These are phyloP conservation scores for Pardalotus punctatus DNA, from an alignment of 2,113 vertebrate genomes.

Conservation along the genomic window DNA sequence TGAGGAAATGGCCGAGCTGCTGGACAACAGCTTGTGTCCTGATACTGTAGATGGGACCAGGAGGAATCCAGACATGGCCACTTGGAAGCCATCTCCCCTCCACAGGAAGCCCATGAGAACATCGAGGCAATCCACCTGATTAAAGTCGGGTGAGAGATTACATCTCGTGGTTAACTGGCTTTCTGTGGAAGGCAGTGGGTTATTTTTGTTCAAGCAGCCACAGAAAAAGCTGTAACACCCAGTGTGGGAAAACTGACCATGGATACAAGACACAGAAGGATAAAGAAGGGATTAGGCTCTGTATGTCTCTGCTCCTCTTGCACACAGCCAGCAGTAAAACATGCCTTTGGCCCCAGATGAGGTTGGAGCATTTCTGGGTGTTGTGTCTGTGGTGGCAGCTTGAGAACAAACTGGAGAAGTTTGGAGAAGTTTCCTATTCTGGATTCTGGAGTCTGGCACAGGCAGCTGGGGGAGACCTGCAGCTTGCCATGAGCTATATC, in stretches of 20 bases:
- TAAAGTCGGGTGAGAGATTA: background rate
- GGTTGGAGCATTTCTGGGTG: background rate
- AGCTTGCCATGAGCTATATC: too few species aligned
- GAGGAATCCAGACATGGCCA: background rate
- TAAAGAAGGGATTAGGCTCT: background rate
- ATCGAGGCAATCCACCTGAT: too few species aligned
- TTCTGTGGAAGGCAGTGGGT: background rate
- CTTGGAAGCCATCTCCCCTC: background rate
- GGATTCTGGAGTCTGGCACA: background rate
- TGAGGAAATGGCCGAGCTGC: background rate
- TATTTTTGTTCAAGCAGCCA: background rate
- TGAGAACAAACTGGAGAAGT: background rate
- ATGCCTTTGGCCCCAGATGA: background rate
- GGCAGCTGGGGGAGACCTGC: background rate
- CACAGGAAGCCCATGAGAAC: background rate
- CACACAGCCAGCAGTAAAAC: background rate
- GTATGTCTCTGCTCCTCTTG: background rate
- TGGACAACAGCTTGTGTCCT: background rate
- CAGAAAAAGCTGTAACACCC: background rate
- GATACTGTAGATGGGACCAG: background rate
- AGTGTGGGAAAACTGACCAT: background rate
- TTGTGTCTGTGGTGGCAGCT: background rate
- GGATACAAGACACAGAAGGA: background rate
- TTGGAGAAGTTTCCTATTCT: background rate
- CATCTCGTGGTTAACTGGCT: background rate